Conservation (phyloP, 2,113 vertebrate genomes). For the Elanus axillaris region DNA sequence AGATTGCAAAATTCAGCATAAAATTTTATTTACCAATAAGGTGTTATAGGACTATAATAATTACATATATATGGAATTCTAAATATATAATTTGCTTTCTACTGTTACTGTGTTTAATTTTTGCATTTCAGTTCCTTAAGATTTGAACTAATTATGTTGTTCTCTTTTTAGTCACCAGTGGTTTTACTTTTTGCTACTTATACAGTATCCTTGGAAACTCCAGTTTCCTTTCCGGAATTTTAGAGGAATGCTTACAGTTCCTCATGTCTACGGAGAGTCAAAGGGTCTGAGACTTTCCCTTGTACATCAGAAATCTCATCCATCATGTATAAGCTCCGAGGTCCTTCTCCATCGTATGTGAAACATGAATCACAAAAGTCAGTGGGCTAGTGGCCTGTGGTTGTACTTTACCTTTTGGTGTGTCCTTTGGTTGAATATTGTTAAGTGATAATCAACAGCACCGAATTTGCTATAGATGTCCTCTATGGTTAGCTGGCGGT, state of each 20-base stretch:
- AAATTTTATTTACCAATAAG: not conserved
- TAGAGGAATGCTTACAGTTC: not conserved
- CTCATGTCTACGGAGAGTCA: not conserved
- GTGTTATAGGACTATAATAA: not conserved
- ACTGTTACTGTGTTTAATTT: not conserved
- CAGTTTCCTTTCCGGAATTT: not conserved
- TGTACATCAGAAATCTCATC: not conserved
- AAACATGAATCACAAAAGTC: not conserved
- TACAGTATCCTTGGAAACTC: not conserved
- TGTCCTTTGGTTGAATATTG: conserved; percentile 41
- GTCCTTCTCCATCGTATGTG: not conserved
- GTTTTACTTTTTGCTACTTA: not conserved
- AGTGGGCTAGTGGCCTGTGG: not conserved
- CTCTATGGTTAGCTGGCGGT: conserved; percentile 46
- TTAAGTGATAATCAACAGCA: conserved; percentile 51
- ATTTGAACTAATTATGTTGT: not conserved
- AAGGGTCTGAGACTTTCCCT: not conserved
- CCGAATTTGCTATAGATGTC: conserved; percentile 56
- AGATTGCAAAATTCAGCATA: not conserved
- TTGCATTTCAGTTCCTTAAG: not conserved
- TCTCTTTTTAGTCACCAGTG: not conserved
- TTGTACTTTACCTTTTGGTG: conserved; percentile 59
- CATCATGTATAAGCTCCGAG: not conserved
- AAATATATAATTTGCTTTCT: not conserved
- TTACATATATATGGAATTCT: not conserved